Percentiles rank a stretch among this genome's conserved stretches.
phyloP scores from a whole-genome alignment of 2,113 vertebrate species.

The Cololabis saira region DNA sequence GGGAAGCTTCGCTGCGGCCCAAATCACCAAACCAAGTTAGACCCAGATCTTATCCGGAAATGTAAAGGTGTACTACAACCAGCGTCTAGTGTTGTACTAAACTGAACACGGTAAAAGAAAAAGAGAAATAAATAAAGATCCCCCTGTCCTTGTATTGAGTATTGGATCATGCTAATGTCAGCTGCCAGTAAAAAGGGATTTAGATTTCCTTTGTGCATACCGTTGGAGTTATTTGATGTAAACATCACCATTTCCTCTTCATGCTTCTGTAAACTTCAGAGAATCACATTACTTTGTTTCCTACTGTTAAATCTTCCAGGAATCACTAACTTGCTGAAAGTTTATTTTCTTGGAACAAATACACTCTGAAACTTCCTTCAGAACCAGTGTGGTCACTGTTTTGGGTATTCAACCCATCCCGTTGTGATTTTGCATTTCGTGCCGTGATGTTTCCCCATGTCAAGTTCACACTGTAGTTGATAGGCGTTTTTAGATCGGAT shows the following conservation, averaged over 20 bases:
- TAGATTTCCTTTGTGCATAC: background rate
- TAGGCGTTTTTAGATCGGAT: too few species aligned
- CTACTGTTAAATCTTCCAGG: conserved; percentile 20
- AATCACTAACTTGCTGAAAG: conserved; percentile 35
- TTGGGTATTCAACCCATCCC: background rate
- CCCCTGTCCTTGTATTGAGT: too few species aligned
- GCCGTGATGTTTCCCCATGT: background rate
- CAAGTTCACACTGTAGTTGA: conserved; percentile 3
- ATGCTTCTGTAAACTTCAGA: background rate
- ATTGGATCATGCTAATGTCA: too few species aligned
- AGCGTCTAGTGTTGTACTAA: too few species aligned
- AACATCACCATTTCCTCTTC: conserved; percentile 14
- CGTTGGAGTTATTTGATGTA: background rate
- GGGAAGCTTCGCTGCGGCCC: background rate
- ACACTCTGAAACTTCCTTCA: background rate
- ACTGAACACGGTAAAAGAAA: too few species aligned
- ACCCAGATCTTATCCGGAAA: background rate
- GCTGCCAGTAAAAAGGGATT: background rate
- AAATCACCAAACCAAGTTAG: too few species aligned
- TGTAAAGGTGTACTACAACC: background rate
- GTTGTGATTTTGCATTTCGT: conserved; percentile 5
- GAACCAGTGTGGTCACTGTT: background rate
- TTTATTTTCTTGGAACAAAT: conserved; percentile 33
- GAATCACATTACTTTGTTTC: conserved; percentile 3
- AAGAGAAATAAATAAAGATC: too few species aligned